Base-by-base conservation (phyloP, 2,888 invertebrate genomes). In the Eupithecia vulgata region DNA sequence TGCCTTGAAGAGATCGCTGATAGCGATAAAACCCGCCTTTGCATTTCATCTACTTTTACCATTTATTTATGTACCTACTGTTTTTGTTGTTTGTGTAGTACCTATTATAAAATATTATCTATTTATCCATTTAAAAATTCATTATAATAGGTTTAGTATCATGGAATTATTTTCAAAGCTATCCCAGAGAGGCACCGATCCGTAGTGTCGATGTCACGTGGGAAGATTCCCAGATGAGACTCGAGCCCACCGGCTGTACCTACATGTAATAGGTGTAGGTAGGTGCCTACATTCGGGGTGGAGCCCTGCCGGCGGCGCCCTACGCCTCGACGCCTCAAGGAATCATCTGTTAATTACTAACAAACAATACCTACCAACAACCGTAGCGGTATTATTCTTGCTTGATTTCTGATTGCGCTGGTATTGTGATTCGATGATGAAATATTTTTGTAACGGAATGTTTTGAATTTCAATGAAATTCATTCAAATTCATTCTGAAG, bases 271-370 rank as follows among this genome's bases (percentile, higher is more conserved):
- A 64, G 34, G 62, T 64, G 12, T 61, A 61, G 25, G 57, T 25
- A 42, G 45, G n/a, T 8, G 30, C 59, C 30, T 61, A 34, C 64
- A 12, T 21, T 40, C 40, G 79, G 84, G 84, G 85, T 82, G 83
- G 81, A 80, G 80, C 76, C 78, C 80, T 83, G 86, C 88, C 84
- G 80, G 77, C 80, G 87, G 89, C 81, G 79, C 80, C 81, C 85
- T 88, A 91, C 90, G 92, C 90, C 87, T 89, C 87, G 85, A 90
- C 93, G 90, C 93, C 88, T 88, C 78, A 80, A 71, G 78, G 79
- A 78, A 72, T 79, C 73, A 75, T 79, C 78, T 77, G 75, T 74
- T 76, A 75, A 76, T 74, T 75, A 77, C 76, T 76, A 68, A 71
- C 74, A 76, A 75, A 75, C 75, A 75, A 65, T 40, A 65, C 65